Percentiles rank a stretch among this genome's conserved stretches.
Evolutionary conservation across 1,140 invertebrate genomes (phyloP).

Genomic region (Alviniconcha marisindica): DNA sequence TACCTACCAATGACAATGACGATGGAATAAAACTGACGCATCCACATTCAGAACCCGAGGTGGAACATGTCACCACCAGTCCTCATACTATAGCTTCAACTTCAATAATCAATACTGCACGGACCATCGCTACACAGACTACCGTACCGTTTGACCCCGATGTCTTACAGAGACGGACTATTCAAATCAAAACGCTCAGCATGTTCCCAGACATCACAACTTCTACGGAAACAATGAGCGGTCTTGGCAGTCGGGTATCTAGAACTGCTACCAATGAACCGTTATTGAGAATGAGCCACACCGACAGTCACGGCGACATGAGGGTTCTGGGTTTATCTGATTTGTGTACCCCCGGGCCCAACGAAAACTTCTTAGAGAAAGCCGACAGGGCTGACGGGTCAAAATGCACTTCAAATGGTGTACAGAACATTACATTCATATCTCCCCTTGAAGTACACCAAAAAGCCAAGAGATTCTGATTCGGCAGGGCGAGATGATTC

Average conservation of each 20-base stretch:
- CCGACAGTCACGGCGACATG: background rate
- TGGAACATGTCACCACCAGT: too few relatives aligned
- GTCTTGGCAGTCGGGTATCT: background rate
- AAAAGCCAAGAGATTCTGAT: slow-evolving; percentile 19
- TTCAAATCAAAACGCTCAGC: slow-evolving; percentile 21
- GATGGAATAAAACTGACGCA: too few relatives aligned
- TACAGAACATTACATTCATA: slow-evolving; percentile 6
- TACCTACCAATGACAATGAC: too few relatives aligned
- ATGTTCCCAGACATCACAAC: slow-evolving; percentile 25
- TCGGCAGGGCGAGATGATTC: too few relatives aligned
- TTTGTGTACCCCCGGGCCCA: too few relatives aligned
- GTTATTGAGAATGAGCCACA: background rate
- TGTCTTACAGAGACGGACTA: background rate
- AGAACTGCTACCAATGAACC: background rate
- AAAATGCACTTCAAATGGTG: background rate
- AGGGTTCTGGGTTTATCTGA: background rate
- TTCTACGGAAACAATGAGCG: background rate
- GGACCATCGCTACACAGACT: slow-evolving; percentile 1
- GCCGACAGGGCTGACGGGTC: background rate
- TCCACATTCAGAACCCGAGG: too few relatives aligned
- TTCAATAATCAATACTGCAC: background rate
- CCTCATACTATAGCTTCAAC: slow-evolving; percentile 7
- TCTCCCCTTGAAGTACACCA: slow-evolving; percentile 7
- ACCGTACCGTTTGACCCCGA: slow-evolving; percentile 19
- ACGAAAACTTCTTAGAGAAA: background rate